phyloP scores from a whole-genome alignment of 2,113 vertebrate genomes.

The Chiloscyllium plagiosum region DNA sequence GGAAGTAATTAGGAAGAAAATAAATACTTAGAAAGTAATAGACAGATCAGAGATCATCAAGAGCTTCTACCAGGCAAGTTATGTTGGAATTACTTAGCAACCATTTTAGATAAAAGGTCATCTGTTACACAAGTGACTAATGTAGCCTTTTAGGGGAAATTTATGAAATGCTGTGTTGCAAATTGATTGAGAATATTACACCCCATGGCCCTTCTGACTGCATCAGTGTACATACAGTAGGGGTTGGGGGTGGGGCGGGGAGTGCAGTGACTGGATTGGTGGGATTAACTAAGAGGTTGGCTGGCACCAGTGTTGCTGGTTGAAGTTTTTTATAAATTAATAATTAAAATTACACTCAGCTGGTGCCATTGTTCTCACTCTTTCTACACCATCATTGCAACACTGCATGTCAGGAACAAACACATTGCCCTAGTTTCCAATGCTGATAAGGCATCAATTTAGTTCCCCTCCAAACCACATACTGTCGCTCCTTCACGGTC shows the following conservation, averaged over 20 bases:
- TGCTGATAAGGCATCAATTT: background rate
- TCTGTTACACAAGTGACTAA: background rate
- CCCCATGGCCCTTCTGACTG: background rate
- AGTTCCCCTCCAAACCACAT: too few species aligned
- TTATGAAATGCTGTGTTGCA: background rate
- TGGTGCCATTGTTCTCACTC: background rate
- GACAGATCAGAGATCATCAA: background rate
- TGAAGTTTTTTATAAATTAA: background rate
- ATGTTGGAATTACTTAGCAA: background rate
- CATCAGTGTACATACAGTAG: background rate
- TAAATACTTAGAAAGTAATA: background rate
- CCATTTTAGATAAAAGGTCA: background rate
- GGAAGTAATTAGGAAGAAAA: conserved; percentile 9
- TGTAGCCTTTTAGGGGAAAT: background rate
- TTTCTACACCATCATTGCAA: background rate
- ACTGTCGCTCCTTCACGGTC: too few species aligned
- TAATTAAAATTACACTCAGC: background rate
- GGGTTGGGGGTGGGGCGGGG: too few species aligned
- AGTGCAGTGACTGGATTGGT: too few species aligned
- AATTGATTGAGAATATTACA: background rate
- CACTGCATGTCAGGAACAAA: background rate
- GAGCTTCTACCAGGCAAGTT: background rate
- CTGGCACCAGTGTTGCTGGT: background rate
- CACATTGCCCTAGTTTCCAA: background rate
- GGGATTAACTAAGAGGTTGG: background rate